These are phyloP conservation scores for Chaetorhynchus papuensis DNA, from an alignment of 2,113 vertebrate species.

Conservation along the genomic window DNA sequence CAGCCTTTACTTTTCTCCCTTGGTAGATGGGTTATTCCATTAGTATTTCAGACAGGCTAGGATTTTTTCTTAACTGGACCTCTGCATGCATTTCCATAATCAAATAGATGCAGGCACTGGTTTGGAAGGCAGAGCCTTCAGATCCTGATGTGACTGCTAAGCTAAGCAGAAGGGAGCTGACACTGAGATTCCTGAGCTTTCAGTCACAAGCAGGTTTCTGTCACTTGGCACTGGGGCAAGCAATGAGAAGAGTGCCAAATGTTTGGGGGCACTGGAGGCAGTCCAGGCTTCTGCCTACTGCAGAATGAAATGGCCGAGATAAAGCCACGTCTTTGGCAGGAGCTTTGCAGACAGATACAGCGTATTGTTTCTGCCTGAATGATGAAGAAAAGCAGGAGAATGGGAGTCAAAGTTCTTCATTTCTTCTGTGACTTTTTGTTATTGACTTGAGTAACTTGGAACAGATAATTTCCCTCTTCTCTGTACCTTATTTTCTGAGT, in stretches of 20 bases:
- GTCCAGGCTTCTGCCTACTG: not conserved
- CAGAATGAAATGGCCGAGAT: not conserved
- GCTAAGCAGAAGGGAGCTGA: not conserved
- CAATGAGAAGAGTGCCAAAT: not conserved
- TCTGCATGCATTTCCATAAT: constrained; percentile 11
- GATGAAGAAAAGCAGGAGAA: not conserved
- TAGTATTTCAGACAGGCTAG: not conserved
- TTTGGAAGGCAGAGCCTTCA: not conserved
- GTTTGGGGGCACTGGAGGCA: not conserved
- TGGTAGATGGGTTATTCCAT: not conserved
- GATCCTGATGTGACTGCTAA: not conserved
- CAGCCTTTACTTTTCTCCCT: not conserved
- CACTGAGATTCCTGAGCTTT: not conserved
- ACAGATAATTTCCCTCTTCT: not conserved
- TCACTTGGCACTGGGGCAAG: not conserved
- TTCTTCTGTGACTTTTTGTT: not conserved
- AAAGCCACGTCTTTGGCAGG: not conserved
- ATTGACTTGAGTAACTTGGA: not conserved
- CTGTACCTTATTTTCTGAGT: not conserved
- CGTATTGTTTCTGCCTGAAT: not conserved
- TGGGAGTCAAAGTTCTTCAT: not conserved
- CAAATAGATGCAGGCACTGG: not conserved
- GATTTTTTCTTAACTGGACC: not conserved
- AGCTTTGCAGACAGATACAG: not conserved
- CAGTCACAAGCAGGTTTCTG: not conserved